These are phyloP conservation scores for Leptinotarsa juncta DNA, from an alignment of 2,888 invertebrate genomes.

Conservation along the genomic window DNA sequence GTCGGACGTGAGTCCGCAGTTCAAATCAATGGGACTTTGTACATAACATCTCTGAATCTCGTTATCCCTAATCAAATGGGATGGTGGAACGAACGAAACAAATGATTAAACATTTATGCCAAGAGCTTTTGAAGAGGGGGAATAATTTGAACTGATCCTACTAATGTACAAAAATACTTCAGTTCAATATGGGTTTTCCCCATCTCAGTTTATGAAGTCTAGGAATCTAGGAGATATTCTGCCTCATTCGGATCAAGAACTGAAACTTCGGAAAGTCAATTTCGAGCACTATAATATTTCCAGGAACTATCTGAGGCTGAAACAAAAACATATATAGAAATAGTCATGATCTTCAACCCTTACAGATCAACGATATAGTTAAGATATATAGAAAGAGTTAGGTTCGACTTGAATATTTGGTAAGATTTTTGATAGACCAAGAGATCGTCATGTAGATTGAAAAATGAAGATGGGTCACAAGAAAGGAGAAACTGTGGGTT, in stretches of 20 bases:
- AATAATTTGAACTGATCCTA: constrained; percentile 6
- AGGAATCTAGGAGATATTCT: constrained; percentile 16
- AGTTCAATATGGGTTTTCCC: constrained; percentile 10
- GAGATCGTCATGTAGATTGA: not conserved
- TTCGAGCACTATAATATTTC: constrained; percentile 1
- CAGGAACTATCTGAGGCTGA: not conserved
- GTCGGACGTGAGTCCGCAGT: not conserved
- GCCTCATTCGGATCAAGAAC: not conserved
- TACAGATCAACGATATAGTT: not conserved
- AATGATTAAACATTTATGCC: not conserved
- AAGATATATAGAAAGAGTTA: constrained; percentile 1
- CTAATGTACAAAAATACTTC: constrained; percentile 19
- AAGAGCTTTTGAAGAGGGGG: constrained; percentile 4
- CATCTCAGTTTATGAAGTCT: constrained; percentile 22
- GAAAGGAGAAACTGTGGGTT: constrained; percentile 1
- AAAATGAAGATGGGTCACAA: constrained; percentile 12
- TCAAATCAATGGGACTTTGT: constrained; percentile 18
- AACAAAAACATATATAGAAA: constrained; percentile 18
- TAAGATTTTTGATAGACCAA: constrained; percentile 10
- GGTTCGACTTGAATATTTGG: not conserved
- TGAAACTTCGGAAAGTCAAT: constrained; percentile 6
- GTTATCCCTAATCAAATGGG: constrained; percentile 25
- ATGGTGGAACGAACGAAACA: constrained; percentile 14
- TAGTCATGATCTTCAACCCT: constrained; percentile 12
- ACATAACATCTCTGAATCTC: constrained; percentile 20